These are phyloP conservation scores for Rhagium mordax DNA, from an alignment of 2,888 invertebrate species.

Conservation along the genomic window DNA sequence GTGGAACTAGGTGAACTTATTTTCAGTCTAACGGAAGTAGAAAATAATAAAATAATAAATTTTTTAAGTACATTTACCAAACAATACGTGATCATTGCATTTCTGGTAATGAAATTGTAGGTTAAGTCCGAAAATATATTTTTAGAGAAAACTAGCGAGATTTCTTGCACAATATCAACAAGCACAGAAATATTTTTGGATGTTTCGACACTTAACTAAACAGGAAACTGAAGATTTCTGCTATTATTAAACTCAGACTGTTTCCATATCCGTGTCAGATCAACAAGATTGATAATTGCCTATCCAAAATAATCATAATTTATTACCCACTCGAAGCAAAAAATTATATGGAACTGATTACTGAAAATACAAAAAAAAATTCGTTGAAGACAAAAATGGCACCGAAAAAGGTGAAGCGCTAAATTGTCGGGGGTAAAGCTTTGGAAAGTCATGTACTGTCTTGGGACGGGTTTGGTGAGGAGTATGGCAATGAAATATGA, in stretches of 20 bases:
- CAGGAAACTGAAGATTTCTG: background rate
- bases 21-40: slow-evolving; percentile 5
- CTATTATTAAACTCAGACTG: background rate
- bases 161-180: background rate
- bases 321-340: too few relatives aligned
- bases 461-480: too few relatives aligned
- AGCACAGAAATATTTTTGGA: background rate
- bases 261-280: too few relatives aligned
- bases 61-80: background rate
- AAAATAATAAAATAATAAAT: background rate
- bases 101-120: background rate
- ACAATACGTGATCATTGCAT: background rate
- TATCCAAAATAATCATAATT: too few relatives aligned
- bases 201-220: background rate
- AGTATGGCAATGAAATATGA: too few relatives aligned
- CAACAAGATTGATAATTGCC: too few relatives aligned
- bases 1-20: slow-evolving; percentile 16
- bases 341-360: too few relatives aligned
- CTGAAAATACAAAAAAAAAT: too few relatives aligned
- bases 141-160: background rate
- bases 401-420: too few relatives aligned
- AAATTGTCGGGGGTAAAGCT: too few relatives aligned
- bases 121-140: background rate
- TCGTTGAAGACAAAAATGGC: too few relatives aligned
- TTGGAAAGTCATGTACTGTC: too few relatives aligned